phyloP scores from a whole-genome alignment of 2,113 vertebrate genomes.

The Chaenogobius annularis region DNA sequence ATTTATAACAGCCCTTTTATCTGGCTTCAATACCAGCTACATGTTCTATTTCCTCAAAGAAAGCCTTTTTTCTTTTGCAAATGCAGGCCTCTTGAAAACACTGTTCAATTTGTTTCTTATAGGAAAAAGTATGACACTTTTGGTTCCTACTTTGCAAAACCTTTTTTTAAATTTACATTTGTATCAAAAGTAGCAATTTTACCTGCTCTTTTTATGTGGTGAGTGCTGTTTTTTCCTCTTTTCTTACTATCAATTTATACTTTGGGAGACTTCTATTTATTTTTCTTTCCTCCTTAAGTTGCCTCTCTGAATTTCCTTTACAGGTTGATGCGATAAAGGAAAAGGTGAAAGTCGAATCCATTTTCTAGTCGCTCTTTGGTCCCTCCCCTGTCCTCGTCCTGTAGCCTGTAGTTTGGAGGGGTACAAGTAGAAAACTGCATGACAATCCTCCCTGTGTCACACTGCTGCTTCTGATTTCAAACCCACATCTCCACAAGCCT shows the following conservation, averaged over 20 bases:
- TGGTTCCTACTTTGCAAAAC: background rate
- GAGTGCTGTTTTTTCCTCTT: conserved; percentile 62
- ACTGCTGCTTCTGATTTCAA: conserved; percentile 85
- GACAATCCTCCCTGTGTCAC: conserved; percentile 83
- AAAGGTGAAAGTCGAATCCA: conserved; percentile 99
- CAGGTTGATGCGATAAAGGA: conserved; percentile 99
- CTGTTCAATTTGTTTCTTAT: background rate
- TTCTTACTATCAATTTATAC: conserved; percentile 60
- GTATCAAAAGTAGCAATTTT: conserved; percentile 69
- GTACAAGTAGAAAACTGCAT: conserved; percentile 96
- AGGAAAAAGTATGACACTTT: background rate
- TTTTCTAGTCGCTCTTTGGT: conserved; percentile 83
- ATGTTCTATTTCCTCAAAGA: conserved; percentile 24
- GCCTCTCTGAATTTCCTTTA: conserved; percentile 98
- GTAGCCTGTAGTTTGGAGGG: conserved; percentile 91
- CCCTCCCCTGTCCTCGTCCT: conserved; percentile 42
- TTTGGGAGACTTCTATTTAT: conserved; percentile 65
- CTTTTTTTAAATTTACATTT: conserved; percentile 61
- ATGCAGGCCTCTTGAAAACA: background rate
- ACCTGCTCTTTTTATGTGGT: conserved; percentile 82
- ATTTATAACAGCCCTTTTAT: conserved; percentile 44
- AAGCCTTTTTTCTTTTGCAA: conserved; percentile 11
- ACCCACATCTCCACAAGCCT: conserved; percentile 83
- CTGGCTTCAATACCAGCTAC: conserved; percentile 6
- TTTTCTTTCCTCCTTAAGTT: conserved; percentile 73